Conservation (phyloP, 2,113 vertebrate genomes). For the Forbesichthys papilliferus region DNA sequence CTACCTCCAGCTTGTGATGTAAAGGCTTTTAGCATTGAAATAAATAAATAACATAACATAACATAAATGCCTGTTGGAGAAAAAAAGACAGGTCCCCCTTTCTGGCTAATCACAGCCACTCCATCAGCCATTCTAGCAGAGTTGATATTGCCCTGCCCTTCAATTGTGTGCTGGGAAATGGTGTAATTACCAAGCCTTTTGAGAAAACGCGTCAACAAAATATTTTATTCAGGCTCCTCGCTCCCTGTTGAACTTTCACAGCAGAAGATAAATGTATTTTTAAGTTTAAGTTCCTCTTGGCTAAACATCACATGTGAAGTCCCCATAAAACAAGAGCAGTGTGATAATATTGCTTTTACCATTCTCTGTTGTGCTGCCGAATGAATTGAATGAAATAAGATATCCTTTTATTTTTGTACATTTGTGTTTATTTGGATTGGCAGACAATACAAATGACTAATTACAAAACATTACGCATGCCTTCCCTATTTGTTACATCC, state of each 20-base stretch:
- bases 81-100: constrained; percentile 51
- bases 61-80: constrained; percentile 46
- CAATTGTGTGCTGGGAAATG: constrained; percentile 54
- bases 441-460: too few species aligned
- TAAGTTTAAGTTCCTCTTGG: constrained; percentile 32
- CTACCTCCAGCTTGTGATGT: constrained; percentile 42
- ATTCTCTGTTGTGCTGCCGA: too few species aligned
- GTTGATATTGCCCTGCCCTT: constrained; percentile 17
- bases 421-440: too few species aligned
- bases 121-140: constrained; percentile 46
- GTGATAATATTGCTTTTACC: too few species aligned
- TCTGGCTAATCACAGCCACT: constrained; percentile 44
- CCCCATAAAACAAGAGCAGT: neutral
- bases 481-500: too few species aligned
- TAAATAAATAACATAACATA: constrained; percentile 40
- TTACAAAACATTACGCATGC: too few species aligned
- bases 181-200: constrained; percentile 52
- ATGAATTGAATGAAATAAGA: too few species aligned
- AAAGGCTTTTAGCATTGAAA: constrained; percentile 62
- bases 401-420: too few species aligned
- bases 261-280: constrained; percentile 27
- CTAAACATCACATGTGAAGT: neutral
- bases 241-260: constrained; percentile 20
- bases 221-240: constrained; percentile 28
- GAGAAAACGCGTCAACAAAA: constrained; percentile 41